Conservation (phyloP, 2,113 vertebrate genomes). For the Calidris pugnax region DNA sequence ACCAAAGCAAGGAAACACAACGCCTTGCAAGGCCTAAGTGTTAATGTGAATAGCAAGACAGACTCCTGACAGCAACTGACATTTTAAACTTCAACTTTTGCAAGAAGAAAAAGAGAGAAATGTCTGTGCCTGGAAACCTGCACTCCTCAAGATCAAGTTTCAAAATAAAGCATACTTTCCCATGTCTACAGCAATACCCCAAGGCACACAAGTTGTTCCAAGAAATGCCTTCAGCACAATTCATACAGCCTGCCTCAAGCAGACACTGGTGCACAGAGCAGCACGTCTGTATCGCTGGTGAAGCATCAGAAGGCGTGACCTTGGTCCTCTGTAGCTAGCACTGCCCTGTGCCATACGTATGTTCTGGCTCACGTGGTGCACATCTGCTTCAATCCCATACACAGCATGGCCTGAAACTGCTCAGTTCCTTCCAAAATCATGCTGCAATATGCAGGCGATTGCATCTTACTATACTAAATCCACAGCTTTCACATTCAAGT, state of each 20-base stretch:
- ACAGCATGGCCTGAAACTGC: not conserved
- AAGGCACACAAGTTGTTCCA: not conserved
- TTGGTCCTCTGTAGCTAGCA: not conserved
- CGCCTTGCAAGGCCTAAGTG: not conserved
- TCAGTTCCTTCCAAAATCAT: not conserved
- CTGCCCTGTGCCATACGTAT: accelerated
- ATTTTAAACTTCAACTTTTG: not conserved
- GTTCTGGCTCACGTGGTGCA: not conserved
- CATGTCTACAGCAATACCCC: not conserved
- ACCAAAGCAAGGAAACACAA: not conserved
- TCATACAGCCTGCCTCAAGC: not conserved
- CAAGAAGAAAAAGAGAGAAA: not conserved
- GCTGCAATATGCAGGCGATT: not conserved
- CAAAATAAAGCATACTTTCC: not conserved
- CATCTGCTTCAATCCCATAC: not conserved
- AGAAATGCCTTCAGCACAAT: not conserved
- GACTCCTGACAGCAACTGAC: not conserved
- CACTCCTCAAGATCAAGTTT: not conserved
- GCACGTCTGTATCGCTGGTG: accelerated
- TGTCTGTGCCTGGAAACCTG: not conserved
- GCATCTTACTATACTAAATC: not conserved
- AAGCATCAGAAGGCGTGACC: not conserved
- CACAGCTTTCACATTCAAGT: not conserved
- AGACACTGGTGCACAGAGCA: not conserved
- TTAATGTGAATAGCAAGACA: not conserved